Base-by-base conservation (phyloP, 2,797 vertebrate species). In the Clamator glandarius region DNA sequence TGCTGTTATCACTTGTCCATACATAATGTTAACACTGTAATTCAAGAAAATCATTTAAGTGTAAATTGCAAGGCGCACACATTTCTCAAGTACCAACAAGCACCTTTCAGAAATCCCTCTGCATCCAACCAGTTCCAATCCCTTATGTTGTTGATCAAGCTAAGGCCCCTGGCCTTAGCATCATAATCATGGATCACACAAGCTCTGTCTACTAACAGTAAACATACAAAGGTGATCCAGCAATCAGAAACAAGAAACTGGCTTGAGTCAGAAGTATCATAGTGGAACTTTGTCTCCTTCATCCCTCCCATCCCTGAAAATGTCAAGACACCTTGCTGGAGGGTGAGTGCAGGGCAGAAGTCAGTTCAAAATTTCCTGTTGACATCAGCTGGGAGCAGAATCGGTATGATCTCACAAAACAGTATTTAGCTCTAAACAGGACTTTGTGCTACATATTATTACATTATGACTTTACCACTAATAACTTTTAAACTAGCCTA, bases 381-480 rank as follows among this genome's bases (percentile, higher is more conserved):
- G 20, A 36, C 4, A n/a, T 25, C 8, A 61, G 5, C 6, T 70
- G 26, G 26, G 15, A 82, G 14, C 3, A 36, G 39, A 79, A 83
- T 3, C 0, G 0, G 5, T 26, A 23, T 19, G 2, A 41, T 23
- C 11, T 3, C 24, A 75, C 6, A 20, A 74, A 89, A 46, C 4
- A 80, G 6, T 69, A 41, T 33, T 10, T 21, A 68, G 19, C 3
- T 73, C 10, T 66, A 41, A 81, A 66, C 4, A 68, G 41, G 59
- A 62, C 5, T 91, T 89, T 9, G 4, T 61, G 28, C 14, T 46
- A 6, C 8, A 35, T 50, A 6, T n/a, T 78, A 89, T 46, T 50
- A 23, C 2, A 46, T 68, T 54, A 59, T 41, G 7, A 35, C 17
- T 78, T 78, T 15, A 33, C 10, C 61, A 33, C 23, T 1, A 69